These are phyloP conservation scores for Scaptomyza pallida DNA, from an alignment of 1,140 invertebrate genomes.

Conservation along the genomic window DNA sequence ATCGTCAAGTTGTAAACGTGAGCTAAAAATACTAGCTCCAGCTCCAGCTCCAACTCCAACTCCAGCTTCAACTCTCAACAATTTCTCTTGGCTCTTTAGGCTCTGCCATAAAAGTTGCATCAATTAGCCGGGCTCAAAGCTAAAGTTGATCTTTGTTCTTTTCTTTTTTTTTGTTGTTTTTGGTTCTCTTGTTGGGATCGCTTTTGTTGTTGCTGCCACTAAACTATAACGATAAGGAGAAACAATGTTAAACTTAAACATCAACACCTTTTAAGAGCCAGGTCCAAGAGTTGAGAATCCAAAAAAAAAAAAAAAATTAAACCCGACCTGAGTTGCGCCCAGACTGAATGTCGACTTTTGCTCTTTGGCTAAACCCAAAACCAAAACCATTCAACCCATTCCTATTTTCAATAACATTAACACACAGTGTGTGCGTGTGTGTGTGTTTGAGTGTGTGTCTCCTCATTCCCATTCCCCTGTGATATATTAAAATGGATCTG, in stretches of 20 bases:
- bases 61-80: too few relatives aligned
- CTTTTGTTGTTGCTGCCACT: conserved; percentile 80
- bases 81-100: conserved; percentile 10
- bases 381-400: conserved; percentile 1
- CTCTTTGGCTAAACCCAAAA: not conserved
- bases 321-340: conserved; percentile 6
- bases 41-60: too few relatives aligned
- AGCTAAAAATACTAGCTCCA: conserved; percentile 68
- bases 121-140: conserved; percentile 65
- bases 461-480: conserved; percentile 39
- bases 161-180: not conserved
- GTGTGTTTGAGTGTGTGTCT: too few relatives aligned
- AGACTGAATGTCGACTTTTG: conserved; percentile 37
- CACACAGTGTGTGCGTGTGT: not conserved
- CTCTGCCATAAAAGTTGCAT: conserved; percentile 71
- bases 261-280: conserved; percentile 82
- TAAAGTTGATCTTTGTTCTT: conserved; percentile 52
- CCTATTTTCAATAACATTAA: conserved; percentile 19
- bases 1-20: conserved; percentile 74
- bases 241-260: conserved; percentile 83
- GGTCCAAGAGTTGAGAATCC: not conserved
- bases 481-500: conserved; percentile 81
- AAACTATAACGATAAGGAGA: conserved; percentile 83
- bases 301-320: too few relatives aligned
- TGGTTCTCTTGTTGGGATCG: conserved; percentile 43